Percentiles rank a stretch among this genome's conserved stretches.
Evolutionary conservation across 2,888 invertebrate genomes (phyloP).

Genomic region (Oscheius sp.): DNA sequence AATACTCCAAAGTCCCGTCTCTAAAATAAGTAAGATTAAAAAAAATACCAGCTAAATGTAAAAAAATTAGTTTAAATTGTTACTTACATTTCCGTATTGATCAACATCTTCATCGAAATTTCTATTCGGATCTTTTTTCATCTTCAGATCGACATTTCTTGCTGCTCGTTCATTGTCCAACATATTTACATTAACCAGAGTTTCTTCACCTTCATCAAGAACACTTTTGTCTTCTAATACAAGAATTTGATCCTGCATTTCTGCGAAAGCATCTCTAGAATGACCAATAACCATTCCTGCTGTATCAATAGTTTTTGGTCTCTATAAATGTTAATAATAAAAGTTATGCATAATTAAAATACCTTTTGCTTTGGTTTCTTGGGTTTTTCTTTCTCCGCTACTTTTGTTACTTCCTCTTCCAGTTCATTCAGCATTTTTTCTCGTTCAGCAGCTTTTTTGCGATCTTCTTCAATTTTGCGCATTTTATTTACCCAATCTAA

Average conservation of each 20-base stretch:
- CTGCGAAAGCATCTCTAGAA: slow-evolving; percentile 70
- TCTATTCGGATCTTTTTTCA: slow-evolving; percentile 79
- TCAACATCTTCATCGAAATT: slow-evolving; percentile 78
- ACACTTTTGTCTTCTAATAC: slow-evolving; percentile 93
- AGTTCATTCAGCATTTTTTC: slow-evolving; percentile 92
- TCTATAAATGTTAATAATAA: slow-evolving; percentile 21
- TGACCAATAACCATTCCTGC: slow-evolving; percentile 87
- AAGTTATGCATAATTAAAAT: slow-evolving; percentile 6
- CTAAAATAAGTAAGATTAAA: slow-evolving; percentile 28
- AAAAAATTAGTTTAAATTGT: neutral
- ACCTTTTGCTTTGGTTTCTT: slow-evolving; percentile 32
- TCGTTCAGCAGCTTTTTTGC: slow-evolving; percentile 83
- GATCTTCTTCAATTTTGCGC: slow-evolving; percentile 79
- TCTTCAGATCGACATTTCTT: slow-evolving; percentile 83
- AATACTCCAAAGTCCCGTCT: slow-evolving; percentile 75
- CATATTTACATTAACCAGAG: slow-evolving; percentile 80
- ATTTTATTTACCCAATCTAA: slow-evolving; percentile 84
- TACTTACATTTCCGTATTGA: slow-evolving; percentile 74
- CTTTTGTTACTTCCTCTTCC: slow-evolving; percentile 85
- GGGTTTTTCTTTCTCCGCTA: slow-evolving; percentile 81
- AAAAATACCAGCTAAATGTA: neutral
- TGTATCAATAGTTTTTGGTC: slow-evolving; percentile 36
- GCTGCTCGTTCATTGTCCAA: slow-evolving; percentile 70
- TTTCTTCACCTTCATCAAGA: slow-evolving; percentile 84
- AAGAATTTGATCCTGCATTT: slow-evolving; percentile 80